Conservation (phyloP, 2,113 vertebrate species). For the Larimichthys polyactis region DNA sequence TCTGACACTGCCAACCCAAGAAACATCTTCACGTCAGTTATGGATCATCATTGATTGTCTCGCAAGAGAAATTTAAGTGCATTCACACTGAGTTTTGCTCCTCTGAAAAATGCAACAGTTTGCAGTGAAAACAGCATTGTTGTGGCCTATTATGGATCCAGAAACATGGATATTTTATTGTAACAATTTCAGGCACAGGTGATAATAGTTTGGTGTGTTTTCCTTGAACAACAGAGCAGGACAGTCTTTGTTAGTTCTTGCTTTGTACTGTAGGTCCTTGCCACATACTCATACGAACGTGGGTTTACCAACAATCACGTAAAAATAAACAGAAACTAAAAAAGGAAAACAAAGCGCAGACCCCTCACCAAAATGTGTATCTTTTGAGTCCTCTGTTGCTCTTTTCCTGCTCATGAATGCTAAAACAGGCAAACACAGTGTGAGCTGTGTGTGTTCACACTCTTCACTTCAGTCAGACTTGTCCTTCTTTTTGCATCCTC, state of each 20-base stretch:
- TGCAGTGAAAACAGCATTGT: conserved; percentile 5
- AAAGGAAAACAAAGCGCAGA: conserved; percentile 15
- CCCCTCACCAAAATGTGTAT: conserved; percentile 52
- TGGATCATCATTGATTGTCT: conserved; percentile 65
- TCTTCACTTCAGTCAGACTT: conserved; percentile 90
- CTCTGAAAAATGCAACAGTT: background rate
- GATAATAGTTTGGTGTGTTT: conserved; percentile 22
- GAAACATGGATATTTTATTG: conserved; percentile 40
- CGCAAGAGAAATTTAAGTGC: conserved; percentile 31
- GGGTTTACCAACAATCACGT: conserved; percentile 15
- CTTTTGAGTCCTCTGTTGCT: conserved; percentile 47
- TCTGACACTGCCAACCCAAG: background rate
- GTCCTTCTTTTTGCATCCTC: conserved; percentile 95
- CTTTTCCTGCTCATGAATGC: conserved; percentile 35
- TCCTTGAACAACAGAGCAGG: conserved; percentile 30
- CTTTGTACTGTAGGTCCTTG: conserved; percentile 10
- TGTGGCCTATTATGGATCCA: conserved; percentile 7
- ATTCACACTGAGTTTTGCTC: conserved; percentile 8
- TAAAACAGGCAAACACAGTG: conserved; percentile 21
- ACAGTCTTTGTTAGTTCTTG: conserved; percentile 40
- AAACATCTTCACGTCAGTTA: conserved; percentile 17
- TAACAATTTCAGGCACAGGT: conserved; percentile 41
- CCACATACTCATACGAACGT: conserved; percentile 2
- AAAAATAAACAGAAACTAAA: conserved; percentile 2
- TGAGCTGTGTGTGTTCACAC: conserved; percentile 2